Conservation (phyloP, 2,888 invertebrate species). For the Oligia latruncula region DNA sequence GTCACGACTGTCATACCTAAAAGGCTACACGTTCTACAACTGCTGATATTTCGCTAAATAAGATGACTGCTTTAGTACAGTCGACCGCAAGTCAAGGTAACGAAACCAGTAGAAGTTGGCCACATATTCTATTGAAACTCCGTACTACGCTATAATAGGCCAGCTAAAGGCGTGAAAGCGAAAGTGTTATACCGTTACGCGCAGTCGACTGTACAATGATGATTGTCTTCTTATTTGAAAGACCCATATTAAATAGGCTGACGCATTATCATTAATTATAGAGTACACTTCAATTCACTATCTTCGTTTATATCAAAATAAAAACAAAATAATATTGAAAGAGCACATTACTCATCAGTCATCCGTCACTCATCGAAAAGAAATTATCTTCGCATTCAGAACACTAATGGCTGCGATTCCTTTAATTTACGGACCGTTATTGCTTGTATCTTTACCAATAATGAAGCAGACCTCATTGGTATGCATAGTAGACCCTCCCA, state of each 20-base stretch:
- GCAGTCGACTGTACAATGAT: neutral
- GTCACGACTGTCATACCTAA: neutral
- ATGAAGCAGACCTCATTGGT: too few species aligned
- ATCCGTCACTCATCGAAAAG: slow-evolving; percentile 20
- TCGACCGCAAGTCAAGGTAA: neutral
- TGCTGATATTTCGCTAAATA: neutral
- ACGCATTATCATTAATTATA: neutral
- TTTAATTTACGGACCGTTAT: too few species aligned
- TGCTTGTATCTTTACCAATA: too few species aligned
- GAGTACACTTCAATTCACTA: neutral
- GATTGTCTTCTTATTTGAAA: neutral
- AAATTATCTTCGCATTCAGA: slow-evolving; percentile 24
- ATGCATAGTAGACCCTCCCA: too few species aligned
- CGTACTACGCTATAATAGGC: neutral
- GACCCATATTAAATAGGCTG: neutral
- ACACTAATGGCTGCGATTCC: neutral
- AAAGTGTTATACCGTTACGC: neutral
- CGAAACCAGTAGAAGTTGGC: neutral
- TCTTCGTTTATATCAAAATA: neutral
- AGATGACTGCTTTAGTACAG: neutral
- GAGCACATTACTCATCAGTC: neutral
- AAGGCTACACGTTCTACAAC: neutral
- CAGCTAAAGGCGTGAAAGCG: neutral
- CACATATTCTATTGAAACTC: neutral
- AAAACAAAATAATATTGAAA: slow-evolving; percentile 3